Evolutionary conservation across 2,113 vertebrate genomes (phyloP).

Genomic region (Silurus glanis): DNA sequence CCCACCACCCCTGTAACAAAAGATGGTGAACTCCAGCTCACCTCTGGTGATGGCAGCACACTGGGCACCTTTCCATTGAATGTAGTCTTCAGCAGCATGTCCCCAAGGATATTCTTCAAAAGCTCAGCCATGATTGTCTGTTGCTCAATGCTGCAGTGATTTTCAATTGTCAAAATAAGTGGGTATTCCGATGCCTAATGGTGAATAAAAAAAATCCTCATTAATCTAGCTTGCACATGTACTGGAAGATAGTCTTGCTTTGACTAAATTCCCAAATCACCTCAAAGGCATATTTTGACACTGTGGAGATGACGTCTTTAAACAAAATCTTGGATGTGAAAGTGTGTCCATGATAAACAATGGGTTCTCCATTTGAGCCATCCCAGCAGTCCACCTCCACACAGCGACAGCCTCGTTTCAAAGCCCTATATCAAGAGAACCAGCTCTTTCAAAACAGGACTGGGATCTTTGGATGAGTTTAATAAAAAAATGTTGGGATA

Average conservation of each 20-base stretch:
- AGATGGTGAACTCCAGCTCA: slow-evolving; percentile 52
- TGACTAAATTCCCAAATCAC: slow-evolving; percentile 64
- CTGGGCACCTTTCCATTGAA: slow-evolving; percentile 68
- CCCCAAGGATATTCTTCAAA: slow-evolving; percentile 80
- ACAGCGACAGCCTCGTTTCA: slow-evolving; percentile 91
- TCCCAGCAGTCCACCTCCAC: slow-evolving; percentile 97
- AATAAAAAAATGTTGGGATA: neutral
- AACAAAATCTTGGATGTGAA: slow-evolving; percentile 93
- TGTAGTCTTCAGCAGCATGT: slow-evolving; percentile 74
- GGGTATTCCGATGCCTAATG: slow-evolving; percentile 83
- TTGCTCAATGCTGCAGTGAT: slow-evolving; percentile 89
- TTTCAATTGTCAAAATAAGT: slow-evolving; percentile 88
- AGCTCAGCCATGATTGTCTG: slow-evolving; percentile 80
- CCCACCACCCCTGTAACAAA: neutral
- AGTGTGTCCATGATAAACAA: slow-evolving; percentile 94
- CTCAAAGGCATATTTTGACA: slow-evolving; percentile 91
- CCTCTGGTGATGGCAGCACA: slow-evolving; percentile 87
- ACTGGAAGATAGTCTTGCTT: neutral
- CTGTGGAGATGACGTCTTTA: slow-evolving; percentile 81
- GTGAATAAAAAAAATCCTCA: neutral
- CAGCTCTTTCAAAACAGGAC: neutral
- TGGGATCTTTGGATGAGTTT: neutral
- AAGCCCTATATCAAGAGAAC: slow-evolving; percentile 63
- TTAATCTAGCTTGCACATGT: neutral
- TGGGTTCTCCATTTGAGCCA: slow-evolving; percentile 84